phyloP scores from a whole-genome alignment of 2,113 vertebrate genomes.

The Pangasianodon hypophthalmus region DNA sequence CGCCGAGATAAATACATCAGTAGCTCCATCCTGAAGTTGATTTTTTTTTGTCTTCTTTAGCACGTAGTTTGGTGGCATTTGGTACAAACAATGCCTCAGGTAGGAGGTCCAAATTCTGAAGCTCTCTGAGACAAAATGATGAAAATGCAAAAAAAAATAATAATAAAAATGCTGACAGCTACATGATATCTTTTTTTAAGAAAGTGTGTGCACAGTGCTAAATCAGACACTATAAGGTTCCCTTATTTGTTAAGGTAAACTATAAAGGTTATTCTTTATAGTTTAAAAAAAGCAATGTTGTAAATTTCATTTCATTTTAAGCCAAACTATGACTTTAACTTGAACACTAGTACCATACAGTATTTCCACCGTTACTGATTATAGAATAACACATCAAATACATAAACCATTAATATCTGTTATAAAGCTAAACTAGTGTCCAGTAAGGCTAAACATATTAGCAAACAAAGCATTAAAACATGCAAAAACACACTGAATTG shows the following conservation, averaged over 20 bases:
- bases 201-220: not conserved
- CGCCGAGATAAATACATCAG: not conserved
- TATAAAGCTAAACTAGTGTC: not conserved
- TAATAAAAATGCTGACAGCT: not conserved
- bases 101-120: not conserved
- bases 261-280: too few species aligned
- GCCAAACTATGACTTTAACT: not conserved
- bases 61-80: not conserved
- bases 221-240: not conserved
- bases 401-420: not conserved
- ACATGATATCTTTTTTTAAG: not conserved
- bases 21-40: not conserved
- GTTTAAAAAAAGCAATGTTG: not conserved
- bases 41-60: not conserved
- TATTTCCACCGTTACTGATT: not conserved
- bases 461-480: constrained; percentile 55
- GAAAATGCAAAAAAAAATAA: not conserved
- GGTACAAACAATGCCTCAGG: not conserved
- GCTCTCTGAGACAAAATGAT: not conserved
- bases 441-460: constrained; percentile 52
- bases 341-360: not conserved
- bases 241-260: not conserved
- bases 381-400: constrained; percentile 11
- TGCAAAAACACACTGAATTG: constrained; percentile 42
- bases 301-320: constrained; percentile 4